Percentiles rank a stretch among this genome's conserved stretches.
Conservation (phyloP, 2,113 vertebrate genomes). For the Sphyrna mokarran region DNA sequence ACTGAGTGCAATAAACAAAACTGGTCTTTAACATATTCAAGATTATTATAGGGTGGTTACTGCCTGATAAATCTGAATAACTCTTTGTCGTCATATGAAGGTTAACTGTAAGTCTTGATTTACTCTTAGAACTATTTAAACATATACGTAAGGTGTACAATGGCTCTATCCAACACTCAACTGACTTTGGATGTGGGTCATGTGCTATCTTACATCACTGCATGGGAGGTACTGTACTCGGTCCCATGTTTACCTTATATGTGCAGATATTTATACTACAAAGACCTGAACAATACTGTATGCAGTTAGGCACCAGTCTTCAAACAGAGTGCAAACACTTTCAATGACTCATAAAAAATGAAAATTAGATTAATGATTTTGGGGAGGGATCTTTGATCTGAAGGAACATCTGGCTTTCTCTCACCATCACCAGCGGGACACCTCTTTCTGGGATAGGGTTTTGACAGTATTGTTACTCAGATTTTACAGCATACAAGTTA, state of each 20-base stretch:
- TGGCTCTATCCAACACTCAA: too few relatives aligned
- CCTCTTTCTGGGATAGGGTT: background rate
- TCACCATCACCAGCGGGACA: background rate
- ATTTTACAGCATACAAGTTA: background rate
- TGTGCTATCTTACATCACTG: too few relatives aligned
- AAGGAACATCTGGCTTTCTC: background rate
- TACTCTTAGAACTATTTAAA: too few relatives aligned
- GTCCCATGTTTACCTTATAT: too few relatives aligned
- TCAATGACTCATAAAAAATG: background rate
- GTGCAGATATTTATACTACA: too few relatives aligned
- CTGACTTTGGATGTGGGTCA: too few relatives aligned
- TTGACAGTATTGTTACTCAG: background rate
- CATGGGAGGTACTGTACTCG: too few relatives aligned
- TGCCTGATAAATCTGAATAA: too few relatives aligned
- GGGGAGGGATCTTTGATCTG: background rate
- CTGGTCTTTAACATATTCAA: background rate
- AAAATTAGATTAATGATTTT: background rate
- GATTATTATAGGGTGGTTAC: too few relatives aligned
- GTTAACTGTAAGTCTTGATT: too few relatives aligned
- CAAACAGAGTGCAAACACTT: background rate
- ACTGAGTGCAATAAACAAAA: background rate
- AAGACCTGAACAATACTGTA: background rate
- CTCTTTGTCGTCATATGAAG: too few relatives aligned
- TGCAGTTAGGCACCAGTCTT: background rate
- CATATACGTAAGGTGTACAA: too few relatives aligned